These are phyloP conservation scores for Oryctolagus cuniculus DNA, from an alignment of 2,113 vertebrate species.

Conservation along the genomic window mOryCun1.1 NC_091434.1:116007501-116008000, in stretches of 20 bases:
- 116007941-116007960: background rate
- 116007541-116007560: background rate
- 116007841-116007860: background rate
- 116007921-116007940: background rate
- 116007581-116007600: conserved; percentile 13
- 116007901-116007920: background rate
- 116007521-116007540: background rate
- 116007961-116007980: background rate
- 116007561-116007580: conserved; percentile 2
- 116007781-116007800: background rate
- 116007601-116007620: background rate
- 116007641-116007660: background rate
- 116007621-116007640: background rate
- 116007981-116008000: background rate
- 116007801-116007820: background rate
- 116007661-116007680: background rate
- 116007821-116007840: background rate
- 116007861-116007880: background rate
- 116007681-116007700: conserved; percentile 52
- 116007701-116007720: background rate
- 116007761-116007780: conserved; percentile 2
- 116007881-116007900: background rate
- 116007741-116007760: conserved; percentile 7
- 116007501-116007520: too few species aligned
- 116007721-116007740: background rate